These are phyloP conservation scores for Polypedilum pembai DNA, from an alignment of 1,140 invertebrate genomes.

Conservation along the genomic window DNA sequence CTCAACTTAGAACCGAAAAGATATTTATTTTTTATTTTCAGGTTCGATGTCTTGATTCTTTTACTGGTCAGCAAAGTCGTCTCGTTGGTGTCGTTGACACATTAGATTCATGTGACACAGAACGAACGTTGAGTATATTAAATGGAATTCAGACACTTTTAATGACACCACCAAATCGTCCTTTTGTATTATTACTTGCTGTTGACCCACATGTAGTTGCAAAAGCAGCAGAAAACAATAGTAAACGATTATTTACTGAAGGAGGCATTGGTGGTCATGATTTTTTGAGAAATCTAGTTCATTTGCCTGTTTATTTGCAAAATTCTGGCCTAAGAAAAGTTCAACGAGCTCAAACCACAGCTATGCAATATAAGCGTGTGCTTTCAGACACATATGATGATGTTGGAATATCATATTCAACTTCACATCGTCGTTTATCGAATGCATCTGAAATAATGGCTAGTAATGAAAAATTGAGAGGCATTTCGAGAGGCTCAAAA, in stretches of 20 bases:
- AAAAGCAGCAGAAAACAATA: conserved; percentile 91
- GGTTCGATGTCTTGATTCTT: conserved; percentile 75
- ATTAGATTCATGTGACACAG: conserved; percentile 94
- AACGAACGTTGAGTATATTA: conserved; percentile 84
- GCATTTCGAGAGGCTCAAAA: conserved; percentile 50
- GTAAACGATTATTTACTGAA: conserved; percentile 72
- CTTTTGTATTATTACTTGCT: conserved; percentile 88
- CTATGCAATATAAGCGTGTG: conserved; percentile 45
- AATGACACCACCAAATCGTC: conserved; percentile 79
- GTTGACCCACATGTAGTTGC: conserved; percentile 96
- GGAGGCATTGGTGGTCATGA: conserved; percentile 89
- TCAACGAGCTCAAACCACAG: conserved; percentile 75
- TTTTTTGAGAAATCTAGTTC: conserved; percentile 93
- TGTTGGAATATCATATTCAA: conserved; percentile 46
- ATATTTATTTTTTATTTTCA: conserved; percentile 36
- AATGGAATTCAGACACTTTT: conserved; percentile 94
- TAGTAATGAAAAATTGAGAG: conserved; percentile 59
- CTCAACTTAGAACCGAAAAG: not conserved
- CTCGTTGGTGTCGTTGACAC: conserved; percentile 95
- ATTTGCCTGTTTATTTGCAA: conserved; percentile 95
- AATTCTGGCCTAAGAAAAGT: conserved; percentile 88
- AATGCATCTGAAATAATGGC: conserved; percentile 72
- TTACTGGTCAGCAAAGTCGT: conserved; percentile 83
- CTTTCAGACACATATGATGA: conserved; percentile 38
- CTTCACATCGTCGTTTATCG: conserved; percentile 64